These are phyloP conservation scores for Caenorhabditis drosophilae DNA, from an alignment of 2,888 invertebrate genomes.

Conservation along the genomic window DNA sequence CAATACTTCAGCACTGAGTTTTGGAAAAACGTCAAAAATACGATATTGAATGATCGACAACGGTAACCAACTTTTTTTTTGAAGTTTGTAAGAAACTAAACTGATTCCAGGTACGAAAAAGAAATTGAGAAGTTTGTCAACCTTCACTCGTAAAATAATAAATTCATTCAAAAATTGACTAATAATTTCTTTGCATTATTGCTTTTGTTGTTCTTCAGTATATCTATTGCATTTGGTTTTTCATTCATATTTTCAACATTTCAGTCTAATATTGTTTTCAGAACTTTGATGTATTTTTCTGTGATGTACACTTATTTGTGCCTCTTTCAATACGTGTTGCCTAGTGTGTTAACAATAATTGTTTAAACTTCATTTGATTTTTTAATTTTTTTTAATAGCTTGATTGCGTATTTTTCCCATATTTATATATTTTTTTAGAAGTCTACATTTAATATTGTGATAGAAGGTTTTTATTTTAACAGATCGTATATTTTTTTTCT, in stretches of 20 bases:
- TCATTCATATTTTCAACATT: not conserved
- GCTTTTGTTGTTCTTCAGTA: not conserved
- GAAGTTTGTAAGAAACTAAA: not conserved
- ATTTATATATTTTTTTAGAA: not conserved
- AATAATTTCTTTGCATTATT: not conserved
- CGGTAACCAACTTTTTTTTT: constrained; percentile 5
- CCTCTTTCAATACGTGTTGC: constrained; percentile 38
- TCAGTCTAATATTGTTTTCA: constrained; percentile 1
- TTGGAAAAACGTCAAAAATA: constrained; percentile 7
- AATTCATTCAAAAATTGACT: not conserved
- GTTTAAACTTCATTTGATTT: not conserved
- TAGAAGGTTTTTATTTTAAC: too few species aligned
- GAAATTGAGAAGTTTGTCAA: constrained; percentile 12
- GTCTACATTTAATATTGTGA: too few species aligned
- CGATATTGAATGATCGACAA: constrained; percentile 13
- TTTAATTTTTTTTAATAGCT: not conserved
- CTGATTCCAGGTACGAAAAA: constrained; percentile 22
- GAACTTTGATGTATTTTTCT: constrained; percentile 11
- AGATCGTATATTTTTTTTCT: too few species aligned
- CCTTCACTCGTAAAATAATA: not conserved
- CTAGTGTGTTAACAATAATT: not conserved
- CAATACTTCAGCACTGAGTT: constrained; percentile 12
- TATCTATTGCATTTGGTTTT: too few species aligned
- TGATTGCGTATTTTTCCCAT: not conserved
- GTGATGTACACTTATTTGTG: constrained; percentile 30